phyloP scores from a whole-genome alignment of 2,797 vertebrate species.

The Dipus sagitta region DNA sequence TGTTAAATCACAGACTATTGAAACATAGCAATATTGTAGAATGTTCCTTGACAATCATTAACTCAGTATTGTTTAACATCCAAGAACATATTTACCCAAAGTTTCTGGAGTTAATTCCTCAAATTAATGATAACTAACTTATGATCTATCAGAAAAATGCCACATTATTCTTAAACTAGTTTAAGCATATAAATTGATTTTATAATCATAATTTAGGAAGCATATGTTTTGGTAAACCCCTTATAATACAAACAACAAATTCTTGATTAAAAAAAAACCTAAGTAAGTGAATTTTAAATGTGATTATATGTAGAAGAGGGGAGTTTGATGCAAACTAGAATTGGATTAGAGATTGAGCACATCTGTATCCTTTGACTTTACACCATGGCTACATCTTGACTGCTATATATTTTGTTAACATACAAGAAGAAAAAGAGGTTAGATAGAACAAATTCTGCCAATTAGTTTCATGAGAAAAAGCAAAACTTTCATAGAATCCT shows the following conservation, averaged over 20 bases:
- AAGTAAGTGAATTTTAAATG: neutral
- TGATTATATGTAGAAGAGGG: neutral
- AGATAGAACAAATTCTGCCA: neutral
- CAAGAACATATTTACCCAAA: neutral
- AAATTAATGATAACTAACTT: neutral
- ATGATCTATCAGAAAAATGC: neutral
- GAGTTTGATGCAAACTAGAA: neutral
- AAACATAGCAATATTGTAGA: neutral
- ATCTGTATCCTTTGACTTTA: neutral
- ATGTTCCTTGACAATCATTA: neutral
- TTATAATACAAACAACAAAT: neutral
- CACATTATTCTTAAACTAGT: neutral
- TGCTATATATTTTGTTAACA: neutral
- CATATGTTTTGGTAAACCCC: neutral
- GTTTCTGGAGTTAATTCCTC: neutral
- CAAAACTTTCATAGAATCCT: neutral
- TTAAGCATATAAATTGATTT: slow-evolving; percentile 12
- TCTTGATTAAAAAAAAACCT: neutral
- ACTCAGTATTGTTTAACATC: neutral
- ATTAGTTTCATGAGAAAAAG: neutral
- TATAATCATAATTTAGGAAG: neutral
- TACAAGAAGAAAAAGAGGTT: neutral
- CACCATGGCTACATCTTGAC: neutral
- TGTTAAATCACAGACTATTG: neutral
- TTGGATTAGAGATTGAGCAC: neutral